Evolutionary conservation across 2,113 vertebrate genomes (phyloP).

Genomic region (Melanocharis versteri): DNA sequence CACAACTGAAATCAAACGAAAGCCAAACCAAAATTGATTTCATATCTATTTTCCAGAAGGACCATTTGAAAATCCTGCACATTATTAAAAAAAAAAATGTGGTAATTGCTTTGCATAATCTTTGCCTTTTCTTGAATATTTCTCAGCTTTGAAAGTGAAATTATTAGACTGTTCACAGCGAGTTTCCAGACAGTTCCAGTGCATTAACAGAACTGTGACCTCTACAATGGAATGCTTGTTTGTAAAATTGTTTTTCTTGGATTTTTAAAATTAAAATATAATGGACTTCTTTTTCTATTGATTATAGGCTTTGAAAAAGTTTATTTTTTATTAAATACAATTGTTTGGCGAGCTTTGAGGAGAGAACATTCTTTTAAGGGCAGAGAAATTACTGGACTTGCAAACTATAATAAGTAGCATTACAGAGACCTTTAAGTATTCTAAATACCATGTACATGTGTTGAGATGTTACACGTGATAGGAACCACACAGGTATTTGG

Average conservation of each 20-base stretch:
- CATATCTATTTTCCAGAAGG: not conserved
- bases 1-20: not conserved
- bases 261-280: constrained; percentile 32
- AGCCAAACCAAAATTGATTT: not conserved
- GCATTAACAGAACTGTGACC: constrained; percentile 21
- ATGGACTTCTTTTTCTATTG: constrained; percentile 13
- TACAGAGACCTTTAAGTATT: not conserved
- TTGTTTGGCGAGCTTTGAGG: constrained; percentile 17
- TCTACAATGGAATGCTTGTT: constrained; percentile 7
- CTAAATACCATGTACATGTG: not conserved
- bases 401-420: not conserved
- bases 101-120: not conserved
- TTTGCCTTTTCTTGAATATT: not conserved
- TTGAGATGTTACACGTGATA: not conserved
- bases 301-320: constrained; percentile 40
- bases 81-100: not conserved
- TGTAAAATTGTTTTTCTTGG: constrained; percentile 51
- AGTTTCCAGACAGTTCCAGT: not conserved
- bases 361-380: constrained; percentile 32
- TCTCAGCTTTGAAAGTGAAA: not conserved
- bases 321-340: constrained; percentile 39
- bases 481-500: not conserved
- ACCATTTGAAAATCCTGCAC: not conserved
- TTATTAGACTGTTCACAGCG: not conserved
- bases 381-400: not conserved